Evolutionary conservation across 2,888 invertebrate species (phyloP).

Genomic region (Phyto melanocephala): DNA sequence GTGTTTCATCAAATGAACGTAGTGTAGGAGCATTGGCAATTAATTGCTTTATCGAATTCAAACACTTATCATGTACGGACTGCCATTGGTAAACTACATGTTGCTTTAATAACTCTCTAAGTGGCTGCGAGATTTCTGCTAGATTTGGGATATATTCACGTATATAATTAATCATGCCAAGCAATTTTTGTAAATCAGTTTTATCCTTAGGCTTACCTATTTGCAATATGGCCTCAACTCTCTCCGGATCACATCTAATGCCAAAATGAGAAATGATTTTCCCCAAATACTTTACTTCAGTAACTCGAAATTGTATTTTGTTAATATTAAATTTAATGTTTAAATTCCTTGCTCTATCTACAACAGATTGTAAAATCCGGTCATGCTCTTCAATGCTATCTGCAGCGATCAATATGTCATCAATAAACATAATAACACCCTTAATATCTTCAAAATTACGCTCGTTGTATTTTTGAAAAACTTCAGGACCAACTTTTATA

Average conservation of each 20-base stretch:
- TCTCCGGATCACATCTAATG: slow-evolving; percentile 64
- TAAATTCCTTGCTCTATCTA: slow-evolving; percentile 50
- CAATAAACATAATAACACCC: slow-evolving; percentile 71
- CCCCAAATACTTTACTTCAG: slow-evolving; percentile 69
- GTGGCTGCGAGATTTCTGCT: slow-evolving; percentile 52
- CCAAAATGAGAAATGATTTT: slow-evolving; percentile 67
- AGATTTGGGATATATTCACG: slow-evolving; percentile 65
- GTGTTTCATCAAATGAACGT: slow-evolving; percentile 48
- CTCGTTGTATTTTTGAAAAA: slow-evolving; percentile 70
- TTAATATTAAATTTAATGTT: slow-evolving; percentile 67
- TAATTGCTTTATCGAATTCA: slow-evolving; percentile 48
- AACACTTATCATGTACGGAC: slow-evolving; percentile 38
- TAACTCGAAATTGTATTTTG: slow-evolving; percentile 66
- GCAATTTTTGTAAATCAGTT: neutral
- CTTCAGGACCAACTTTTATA: slow-evolving; percentile 68
- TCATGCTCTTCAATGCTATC: slow-evolving; percentile 58
- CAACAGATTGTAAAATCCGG: slow-evolving; percentile 46
- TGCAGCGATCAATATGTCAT: slow-evolving; percentile 66
- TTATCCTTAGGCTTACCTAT: neutral
- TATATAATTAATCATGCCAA: slow-evolving; percentile 65
- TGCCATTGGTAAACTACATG: slow-evolving; percentile 54
- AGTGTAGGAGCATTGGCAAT: slow-evolving; percentile 50
- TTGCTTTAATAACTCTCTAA: slow-evolving; percentile 50
- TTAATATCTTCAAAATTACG: slow-evolving; percentile 71
- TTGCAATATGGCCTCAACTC: slow-evolving; percentile 57